Evolutionary conservation across 2,888 invertebrate genomes (phyloP).

Genomic region (Lasioglossum marginatum): DNA sequence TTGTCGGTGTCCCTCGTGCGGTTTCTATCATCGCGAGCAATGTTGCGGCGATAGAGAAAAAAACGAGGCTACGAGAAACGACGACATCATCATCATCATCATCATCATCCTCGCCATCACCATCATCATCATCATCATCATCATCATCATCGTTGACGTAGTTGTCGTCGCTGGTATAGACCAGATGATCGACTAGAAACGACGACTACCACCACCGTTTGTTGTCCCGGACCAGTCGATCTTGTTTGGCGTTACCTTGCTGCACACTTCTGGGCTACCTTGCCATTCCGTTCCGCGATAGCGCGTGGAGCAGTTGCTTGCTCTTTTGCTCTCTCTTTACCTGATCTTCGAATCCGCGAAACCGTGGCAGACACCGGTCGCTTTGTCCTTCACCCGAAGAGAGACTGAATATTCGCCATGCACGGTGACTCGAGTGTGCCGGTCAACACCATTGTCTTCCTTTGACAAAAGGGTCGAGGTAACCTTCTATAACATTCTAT

Average conservation of each 20-base stretch:
- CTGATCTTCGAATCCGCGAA: constrained; percentile 22
- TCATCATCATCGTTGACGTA: constrained; percentile 31
- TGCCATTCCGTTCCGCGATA: constrained; percentile 70
- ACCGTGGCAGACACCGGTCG: constrained; percentile 2
- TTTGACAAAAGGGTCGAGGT: constrained; percentile 57
- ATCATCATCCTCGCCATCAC: constrained; percentile 38
- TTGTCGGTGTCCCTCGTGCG: neutral
- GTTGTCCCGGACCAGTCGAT: constrained; percentile 59
- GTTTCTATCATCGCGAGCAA: neutral
- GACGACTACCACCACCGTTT: constrained; percentile 53
- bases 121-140: constrained; percentile 39
- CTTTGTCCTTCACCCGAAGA: constrained; percentile 9
- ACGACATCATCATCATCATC: constrained; percentile 48
- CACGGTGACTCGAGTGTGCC: constrained; percentile 45
- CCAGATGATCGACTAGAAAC: constrained; percentile 26
- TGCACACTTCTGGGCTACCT: constrained; percentile 61
- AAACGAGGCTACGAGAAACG: constrained; percentile 63
- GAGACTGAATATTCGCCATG: constrained; percentile 41
- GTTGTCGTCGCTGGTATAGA: constrained; percentile 6
- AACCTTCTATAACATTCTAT: constrained; percentile 27
- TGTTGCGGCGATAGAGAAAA: constrained; percentile 23
- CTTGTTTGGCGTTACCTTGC: constrained; percentile 36
- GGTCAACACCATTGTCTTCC: constrained; percentile 44
- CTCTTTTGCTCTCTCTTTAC: constrained; percentile 41
- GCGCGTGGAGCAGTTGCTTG: constrained; percentile 64